Conservation (phyloP, 2,888 invertebrate genomes). For the Hirtodrosophila cameraria region DNA sequence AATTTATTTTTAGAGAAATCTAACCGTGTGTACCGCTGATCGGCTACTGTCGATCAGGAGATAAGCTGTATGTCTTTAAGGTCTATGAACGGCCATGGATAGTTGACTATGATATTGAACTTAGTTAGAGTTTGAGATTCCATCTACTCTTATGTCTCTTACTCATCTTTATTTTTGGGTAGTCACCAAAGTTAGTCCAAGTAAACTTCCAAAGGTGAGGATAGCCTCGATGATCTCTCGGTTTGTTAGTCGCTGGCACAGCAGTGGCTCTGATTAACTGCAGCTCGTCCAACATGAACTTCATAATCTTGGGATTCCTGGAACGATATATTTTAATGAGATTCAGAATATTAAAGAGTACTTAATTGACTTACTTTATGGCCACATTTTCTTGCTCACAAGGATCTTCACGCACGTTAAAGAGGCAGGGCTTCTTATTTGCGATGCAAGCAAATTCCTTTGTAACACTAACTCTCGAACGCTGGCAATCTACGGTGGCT, state of each 20-base stretch:
- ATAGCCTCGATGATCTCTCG: slow-evolving; percentile 88
- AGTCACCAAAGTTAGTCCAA: slow-evolving; percentile 93
- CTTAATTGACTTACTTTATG: slow-evolving; percentile 82
- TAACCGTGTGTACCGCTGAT: no score
- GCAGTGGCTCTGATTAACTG: slow-evolving; percentile 87
- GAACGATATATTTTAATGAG: slow-evolving; percentile 44
- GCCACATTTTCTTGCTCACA: slow-evolving; percentile 93
- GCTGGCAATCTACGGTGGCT: slow-evolving; percentile 86
- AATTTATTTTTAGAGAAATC: no score
- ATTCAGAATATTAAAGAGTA: not conserved
- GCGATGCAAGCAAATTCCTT: slow-evolving; percentile 87
- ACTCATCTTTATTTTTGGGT: slow-evolving; percentile 5
- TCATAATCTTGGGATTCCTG: slow-evolving; percentile 87
- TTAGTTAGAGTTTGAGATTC: no score
- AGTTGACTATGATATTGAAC: no score
- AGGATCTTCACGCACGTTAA: slow-evolving; percentile 92
- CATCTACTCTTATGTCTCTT: no score
- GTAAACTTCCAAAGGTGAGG: slow-evolving; percentile 91
- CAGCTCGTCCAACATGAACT: slow-evolving; percentile 85
- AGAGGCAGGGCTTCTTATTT: slow-evolving; percentile 89
- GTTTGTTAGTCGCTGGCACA: slow-evolving; percentile 89
- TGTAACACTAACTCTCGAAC: slow-evolving; percentile 50
- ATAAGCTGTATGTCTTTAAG: no score
- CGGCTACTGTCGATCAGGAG: no score
- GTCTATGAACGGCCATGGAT: no score